Conservation (phyloP, 2,888 invertebrate species). For the Caenorhabditis japonica region DNA sequence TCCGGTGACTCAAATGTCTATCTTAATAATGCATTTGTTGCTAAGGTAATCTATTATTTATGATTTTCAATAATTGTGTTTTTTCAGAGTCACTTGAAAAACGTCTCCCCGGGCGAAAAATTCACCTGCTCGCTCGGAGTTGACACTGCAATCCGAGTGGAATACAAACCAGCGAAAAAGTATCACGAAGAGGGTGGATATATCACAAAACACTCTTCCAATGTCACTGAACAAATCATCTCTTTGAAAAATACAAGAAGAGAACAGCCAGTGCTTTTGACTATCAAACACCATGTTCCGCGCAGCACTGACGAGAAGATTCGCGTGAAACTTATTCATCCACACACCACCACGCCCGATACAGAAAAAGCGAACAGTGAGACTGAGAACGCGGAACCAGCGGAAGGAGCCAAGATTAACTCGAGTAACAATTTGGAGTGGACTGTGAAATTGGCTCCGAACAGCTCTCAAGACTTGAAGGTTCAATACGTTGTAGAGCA, state of each 20-base stretch:
- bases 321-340: conserved; percentile 57
- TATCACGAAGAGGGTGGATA: conserved; percentile 74
- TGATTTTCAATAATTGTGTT: background rate
- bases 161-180: conserved; percentile 78
- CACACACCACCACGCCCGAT: conserved; percentile 27
- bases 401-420: conserved; percentile 50
- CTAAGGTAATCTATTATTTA: conserved; percentile 50
- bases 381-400: conserved; percentile 23
- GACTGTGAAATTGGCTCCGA: conserved; percentile 59
- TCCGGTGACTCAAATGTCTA: conserved; percentile 68
- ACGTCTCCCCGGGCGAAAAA: conserved; percentile 78
- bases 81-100: conserved; percentile 68
- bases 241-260: conserved; percentile 64
- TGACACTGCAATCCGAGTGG: conserved; percentile 78
- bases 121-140: conserved; percentile 77
- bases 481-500: conserved; percentile 64
- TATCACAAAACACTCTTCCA: conserved; percentile 59
- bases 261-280: conserved; percentile 58
- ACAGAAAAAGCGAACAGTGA: conserved; percentile 19
- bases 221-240: conserved; percentile 65
- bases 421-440: conserved; percentile 63
- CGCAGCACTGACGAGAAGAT: conserved; percentile 72
- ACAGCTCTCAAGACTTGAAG: conserved; percentile 37
- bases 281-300: conserved; percentile 68
- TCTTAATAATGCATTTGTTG: conserved; percentile 68